These are phyloP conservation scores for Anorthoa munda DNA, from an alignment of 2,888 invertebrate species.

Conservation along the genomic window DNA sequence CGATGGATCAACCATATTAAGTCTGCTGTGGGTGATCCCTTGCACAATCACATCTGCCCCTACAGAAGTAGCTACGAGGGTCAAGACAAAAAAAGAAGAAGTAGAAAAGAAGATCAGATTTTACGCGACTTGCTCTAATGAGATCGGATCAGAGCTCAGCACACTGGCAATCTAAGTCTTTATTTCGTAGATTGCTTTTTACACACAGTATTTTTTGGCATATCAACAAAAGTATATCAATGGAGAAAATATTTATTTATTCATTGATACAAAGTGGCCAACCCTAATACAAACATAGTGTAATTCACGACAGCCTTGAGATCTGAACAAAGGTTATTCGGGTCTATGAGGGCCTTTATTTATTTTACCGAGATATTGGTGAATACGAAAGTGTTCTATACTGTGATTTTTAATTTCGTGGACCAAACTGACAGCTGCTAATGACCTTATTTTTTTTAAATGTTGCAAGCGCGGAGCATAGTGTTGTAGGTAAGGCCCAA, in stretches of 20 bases:
- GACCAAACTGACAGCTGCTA: too few relatives aligned
- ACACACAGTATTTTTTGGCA: slow-evolving; percentile 53
- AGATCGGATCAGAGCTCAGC: not conserved
- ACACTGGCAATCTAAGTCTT: slow-evolving; percentile 22
- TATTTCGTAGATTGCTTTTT: slow-evolving; percentile 36
- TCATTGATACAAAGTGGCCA: slow-evolving; percentile 64
- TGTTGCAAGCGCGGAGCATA: too few relatives aligned
- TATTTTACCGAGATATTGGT: slow-evolving; percentile 33
- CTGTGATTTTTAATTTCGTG: too few relatives aligned
- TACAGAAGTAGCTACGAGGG: too few relatives aligned
- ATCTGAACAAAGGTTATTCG: slow-evolving; percentile 45
- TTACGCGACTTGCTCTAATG: not conserved
- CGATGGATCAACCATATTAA: too few relatives aligned
- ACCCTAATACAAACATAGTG: slow-evolving; percentile 56
- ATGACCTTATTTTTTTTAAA: too few relatives aligned
- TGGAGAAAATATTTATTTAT: slow-evolving; percentile 70
- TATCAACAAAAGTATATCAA: slow-evolving; percentile 62
- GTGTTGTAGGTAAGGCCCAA: too few relatives aligned
- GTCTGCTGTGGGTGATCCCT: too few relatives aligned
- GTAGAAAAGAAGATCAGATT: not conserved
- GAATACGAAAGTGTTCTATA: slow-evolving; percentile 37
- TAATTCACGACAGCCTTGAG: slow-evolving; percentile 48
- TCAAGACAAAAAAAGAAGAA: too few relatives aligned
- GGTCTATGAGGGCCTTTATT: slow-evolving; percentile 36
- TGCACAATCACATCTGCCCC: too few relatives aligned